Conservation (phyloP, 2,113 vertebrate species). For the Sylvietta virens region DNA sequence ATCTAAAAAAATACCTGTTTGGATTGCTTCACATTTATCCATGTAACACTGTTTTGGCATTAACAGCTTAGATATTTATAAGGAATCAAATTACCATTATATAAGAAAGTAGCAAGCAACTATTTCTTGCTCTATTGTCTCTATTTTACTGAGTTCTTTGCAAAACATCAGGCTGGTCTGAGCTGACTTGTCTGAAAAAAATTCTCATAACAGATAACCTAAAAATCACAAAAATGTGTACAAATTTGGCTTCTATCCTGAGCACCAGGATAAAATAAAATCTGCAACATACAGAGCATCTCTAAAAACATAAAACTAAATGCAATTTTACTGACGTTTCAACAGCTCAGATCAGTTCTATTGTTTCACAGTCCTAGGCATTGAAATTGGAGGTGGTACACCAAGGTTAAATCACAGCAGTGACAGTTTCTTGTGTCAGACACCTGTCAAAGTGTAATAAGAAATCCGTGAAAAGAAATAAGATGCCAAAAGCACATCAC, state of each 20-base stretch:
- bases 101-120: conserved; percentile 10
- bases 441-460: conserved; percentile 65
- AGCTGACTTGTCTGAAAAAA: neutral
- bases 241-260: neutral
- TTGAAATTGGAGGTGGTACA: conserved; percentile 54
- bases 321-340: neutral
- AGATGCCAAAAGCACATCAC: conserved; percentile 38
- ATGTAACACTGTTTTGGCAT: neutral
- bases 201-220: neutral
- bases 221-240: neutral
- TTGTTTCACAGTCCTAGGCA: conserved; percentile 32
- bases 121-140: neutral
- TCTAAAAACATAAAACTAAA: conserved; percentile 33
- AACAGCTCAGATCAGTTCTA: conserved; percentile 11
- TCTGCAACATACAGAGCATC: neutral
- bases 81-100: conserved; percentile 34
- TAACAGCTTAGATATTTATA: conserved; percentile 19
- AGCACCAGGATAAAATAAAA: neutral
- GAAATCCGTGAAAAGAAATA: conserved; percentile 48
- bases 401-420: conserved; percentile 61
- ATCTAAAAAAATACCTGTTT: neutral
- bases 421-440: conserved; percentile 57
- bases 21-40: neutral
- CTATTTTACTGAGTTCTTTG: neutral
- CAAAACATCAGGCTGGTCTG: neutral